Evolutionary conservation across 2,113 vertebrate genomes (phyloP), one percentile per base, ranked within the genome.

Genomic region (Mesembrinibis cayennensis): DNA sequence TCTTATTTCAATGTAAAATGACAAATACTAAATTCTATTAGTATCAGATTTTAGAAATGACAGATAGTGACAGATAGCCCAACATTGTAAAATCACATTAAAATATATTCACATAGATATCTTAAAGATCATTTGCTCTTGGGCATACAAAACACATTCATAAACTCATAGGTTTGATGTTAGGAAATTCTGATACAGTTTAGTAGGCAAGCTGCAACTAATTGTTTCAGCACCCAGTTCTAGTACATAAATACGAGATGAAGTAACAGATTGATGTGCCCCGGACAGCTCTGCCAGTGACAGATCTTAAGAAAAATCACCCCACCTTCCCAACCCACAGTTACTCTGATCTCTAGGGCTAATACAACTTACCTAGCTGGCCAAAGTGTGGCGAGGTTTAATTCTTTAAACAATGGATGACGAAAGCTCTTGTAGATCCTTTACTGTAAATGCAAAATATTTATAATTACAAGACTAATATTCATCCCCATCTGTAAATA

Each of bases 381-480:
- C 70, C 1, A 13, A 29, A 94, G 45, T 0, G 34, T 8, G 26
- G 20, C 0, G 1, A 73, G 66, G 23, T 49, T 87, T 27, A 69
- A 56, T 65, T 89, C 93, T 76, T 80, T 30, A 80, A 65, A 34
- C 67, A 55, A 10, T 0, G 1, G 53, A 27, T 50, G 85, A 81
- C 1, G 6, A 94, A 66, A 5, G 8, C 19, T 90, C 87, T 59
- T 52, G 71, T 18, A 70, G 91, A 73, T 74, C 29, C 47, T 90
- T 76, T 77, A 66, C 97, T 96, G 96, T 44, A 94, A 96, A 96
- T 20, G 58, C 53, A 97, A 97, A 95, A 94, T 77, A 91, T 90
- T 95, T 82, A 73, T 49, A 27, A 77, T 95, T 96, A 97, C 20
- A 91, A 77, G 8, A n/a, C 49, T 73, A 87, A 72, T 65, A 89